Evolutionary conservation across 2,797 vertebrate species (phyloP).

Genomic region (Hydrolagus colliei): DNA sequence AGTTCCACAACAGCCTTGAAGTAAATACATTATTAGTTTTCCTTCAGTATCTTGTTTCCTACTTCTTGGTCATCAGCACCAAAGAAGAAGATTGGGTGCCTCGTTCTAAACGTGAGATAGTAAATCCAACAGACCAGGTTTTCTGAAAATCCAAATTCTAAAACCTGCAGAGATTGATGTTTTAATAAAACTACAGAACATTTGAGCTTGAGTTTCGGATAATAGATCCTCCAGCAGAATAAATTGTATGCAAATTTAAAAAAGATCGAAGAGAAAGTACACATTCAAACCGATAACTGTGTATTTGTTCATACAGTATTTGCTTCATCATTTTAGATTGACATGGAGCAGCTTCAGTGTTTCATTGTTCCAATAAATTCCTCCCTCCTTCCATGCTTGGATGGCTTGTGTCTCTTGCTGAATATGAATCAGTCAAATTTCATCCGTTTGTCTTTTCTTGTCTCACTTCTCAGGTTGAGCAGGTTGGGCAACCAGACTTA

Average conservation of each 20-base stretch:
- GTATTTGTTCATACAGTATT: neutral
- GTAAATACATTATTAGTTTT: no score
- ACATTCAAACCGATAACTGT: neutral
- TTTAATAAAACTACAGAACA: neutral
- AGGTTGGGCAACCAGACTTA: slow-evolving; percentile 10
- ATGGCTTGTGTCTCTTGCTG: slow-evolving; percentile 2
- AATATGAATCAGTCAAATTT: neutral
- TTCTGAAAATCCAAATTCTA: neutral
- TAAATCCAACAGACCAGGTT: neutral
- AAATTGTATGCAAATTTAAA: neutral
- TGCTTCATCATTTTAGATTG: neutral
- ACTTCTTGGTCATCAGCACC: neutral
- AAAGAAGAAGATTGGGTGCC: slow-evolving; percentile 18
- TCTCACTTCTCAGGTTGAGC: neutral
- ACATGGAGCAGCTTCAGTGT: neutral
- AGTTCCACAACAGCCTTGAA: no score
- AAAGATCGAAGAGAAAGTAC: neutral
- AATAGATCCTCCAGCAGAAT: neutral
- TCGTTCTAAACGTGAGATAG: neutral
- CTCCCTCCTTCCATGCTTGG: neutral
- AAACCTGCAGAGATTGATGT: neutral
- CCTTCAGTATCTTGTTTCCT: no score
- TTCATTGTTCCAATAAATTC: neutral
- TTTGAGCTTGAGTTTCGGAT: neutral
- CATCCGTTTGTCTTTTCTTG: slow-evolving; percentile 13